Evolutionary conservation across 23 tunicate species (phyloP), one percentile per base, ranked within the genome.

Genomic region (Styela clava): DNA sequence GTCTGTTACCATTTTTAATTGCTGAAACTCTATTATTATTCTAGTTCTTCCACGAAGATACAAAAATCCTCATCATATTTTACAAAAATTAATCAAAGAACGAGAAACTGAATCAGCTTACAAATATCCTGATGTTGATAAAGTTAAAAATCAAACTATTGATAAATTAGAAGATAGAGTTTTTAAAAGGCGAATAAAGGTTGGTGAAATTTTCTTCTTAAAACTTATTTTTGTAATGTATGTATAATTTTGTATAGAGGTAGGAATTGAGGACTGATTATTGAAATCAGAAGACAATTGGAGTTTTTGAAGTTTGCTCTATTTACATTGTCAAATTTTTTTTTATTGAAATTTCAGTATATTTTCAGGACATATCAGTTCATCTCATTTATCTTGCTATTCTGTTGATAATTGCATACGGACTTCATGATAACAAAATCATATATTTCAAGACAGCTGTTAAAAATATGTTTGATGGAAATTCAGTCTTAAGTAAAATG

Each of bases 371-470:
- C 30, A 28, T 87, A 32, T 64, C 86, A 1, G 35, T 83, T 30
- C 92, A 87, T 62, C 3, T 87, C 44, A 26, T 83, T 16, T 87
- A 82, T 37, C 86, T 87, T 34, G 7, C 63, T 37, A 23, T 87
- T 29, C 86, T 87, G 5, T 25, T 87, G 69, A 30, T 83, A 1
- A 61, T 34, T 9, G 37, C 86, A 5, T 33, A 74, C 21, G 85
- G 86, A 19, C 83, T 73, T 56, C 69, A 79, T 33, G 88, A 64
- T 23, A 67, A 78, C 7, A 62, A 65, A 61, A 34, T 62, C 5
- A 77, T 78, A 26, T 62, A 78, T n/a, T 77, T 74, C 83, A 69
- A 74, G 3, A 64, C 35, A 68, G 77, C 88, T 27, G 21, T 85
- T 1, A 63, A 77, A 27, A 64, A 33, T 25, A 85, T 85, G 83